A percentile compares a stretch with the other conserved stretches of the same genome.
Conservation (phyloP, 2,797 vertebrate genomes). For the Saxicola maurus region DNA sequence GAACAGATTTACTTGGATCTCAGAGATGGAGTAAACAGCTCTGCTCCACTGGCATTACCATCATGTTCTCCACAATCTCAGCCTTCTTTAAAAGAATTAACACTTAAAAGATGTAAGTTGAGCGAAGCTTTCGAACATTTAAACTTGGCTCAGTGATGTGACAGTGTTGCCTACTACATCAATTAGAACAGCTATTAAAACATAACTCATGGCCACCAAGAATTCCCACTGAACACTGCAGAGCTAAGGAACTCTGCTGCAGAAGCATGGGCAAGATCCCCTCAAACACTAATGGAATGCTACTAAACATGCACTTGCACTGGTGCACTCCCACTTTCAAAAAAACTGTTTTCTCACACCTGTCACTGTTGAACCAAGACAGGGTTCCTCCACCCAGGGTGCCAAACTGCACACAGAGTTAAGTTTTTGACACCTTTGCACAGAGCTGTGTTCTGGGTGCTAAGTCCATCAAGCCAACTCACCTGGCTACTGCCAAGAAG, state of each 20-base stretch:
- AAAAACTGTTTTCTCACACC: neutral
- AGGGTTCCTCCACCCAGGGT: neutral
- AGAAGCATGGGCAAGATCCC: neutral
- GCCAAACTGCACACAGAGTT: neutral
- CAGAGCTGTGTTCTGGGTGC: neutral
- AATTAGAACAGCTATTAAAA: neutral
- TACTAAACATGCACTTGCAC: neutral
- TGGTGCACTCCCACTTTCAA: neutral
- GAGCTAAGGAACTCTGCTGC: neutral
- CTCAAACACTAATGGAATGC: neutral
- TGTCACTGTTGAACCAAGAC: neutral
- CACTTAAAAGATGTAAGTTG: neutral
- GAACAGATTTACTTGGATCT: neutral
- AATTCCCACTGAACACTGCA: neutral
- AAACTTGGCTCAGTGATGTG: neutral
- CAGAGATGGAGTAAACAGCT: accelerated
- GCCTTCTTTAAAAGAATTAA: neutral
- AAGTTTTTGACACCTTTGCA: neutral
- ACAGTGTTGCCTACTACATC: neutral
- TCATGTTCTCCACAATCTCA: neutral
- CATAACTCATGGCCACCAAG: neutral
- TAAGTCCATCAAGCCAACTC: neutral
- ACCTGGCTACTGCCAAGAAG: neutral
- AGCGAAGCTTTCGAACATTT: neutral
- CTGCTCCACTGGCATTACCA: neutral